Base-by-base conservation (phyloP, 30 jellyfish, hydroid and myxozoan genomes). In the Turritopsis rubra region DNA sequence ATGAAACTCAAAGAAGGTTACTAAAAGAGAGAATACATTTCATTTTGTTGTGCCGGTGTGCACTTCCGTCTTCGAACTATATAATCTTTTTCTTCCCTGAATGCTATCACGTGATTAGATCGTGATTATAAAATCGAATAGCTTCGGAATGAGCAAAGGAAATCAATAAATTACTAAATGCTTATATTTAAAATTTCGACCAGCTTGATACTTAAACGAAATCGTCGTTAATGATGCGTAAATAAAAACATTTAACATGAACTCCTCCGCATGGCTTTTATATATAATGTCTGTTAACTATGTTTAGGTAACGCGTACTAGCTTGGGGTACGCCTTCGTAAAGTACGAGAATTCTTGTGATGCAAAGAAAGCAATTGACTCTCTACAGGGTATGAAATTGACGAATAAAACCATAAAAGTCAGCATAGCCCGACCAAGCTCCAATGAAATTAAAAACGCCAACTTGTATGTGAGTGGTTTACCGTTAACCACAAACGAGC, bases 291-390 rank as follows among this genome's bases (percentile, higher is more conserved):
- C 28, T 7, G 28, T 68, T 27, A 18, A 60, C 19, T 68, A 8
- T 68, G 28, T 77, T 53, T 54, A 80, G 87, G 87, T 80, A 28
- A 89, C 97, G 24, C 86, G 94, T 27, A 95, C 95, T 16, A 90
- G 98, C 79, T 96, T 95, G 78, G 99, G 99, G 7, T 95, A 95
- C 90, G 99, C 97, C n/a, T 95, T 95, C 84, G 99, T 95, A 27
- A 95, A 95, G 31, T 95, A 88, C 83, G 88, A 91, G 79, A 86
- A 81, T 82, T 82, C 94, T 17, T 66, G 41, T 28, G 96, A 89
- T 73, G 97, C 99, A 53, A 87, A 60, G 60, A 85, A 95, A 85
- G 99, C 99, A 27, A 90, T 95, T 79, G 97, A 95, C n/a, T 80
- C 97, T 19, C 95, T 95, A 21, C 91, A 92, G 20, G 96, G 97